Conservation (phyloP, 2,113 vertebrate genomes). For the Mormyrus lacerda region DNA sequence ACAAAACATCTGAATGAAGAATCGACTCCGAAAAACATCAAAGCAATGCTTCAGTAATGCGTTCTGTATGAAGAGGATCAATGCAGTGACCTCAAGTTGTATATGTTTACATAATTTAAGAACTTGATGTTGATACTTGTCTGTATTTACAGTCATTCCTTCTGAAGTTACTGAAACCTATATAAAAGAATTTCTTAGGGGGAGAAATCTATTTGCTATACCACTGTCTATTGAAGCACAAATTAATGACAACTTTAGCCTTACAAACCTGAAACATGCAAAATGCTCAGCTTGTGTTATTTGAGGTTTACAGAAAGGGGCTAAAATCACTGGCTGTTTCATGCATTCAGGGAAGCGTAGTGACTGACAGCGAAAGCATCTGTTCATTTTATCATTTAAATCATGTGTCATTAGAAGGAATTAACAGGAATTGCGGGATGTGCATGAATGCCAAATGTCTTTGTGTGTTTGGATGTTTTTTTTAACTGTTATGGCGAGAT, state of each 20-base stretch:
- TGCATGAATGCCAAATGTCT: slow-evolving; percentile 26
- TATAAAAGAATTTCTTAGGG: slow-evolving; percentile 49
- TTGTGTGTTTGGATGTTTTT: slow-evolving; percentile 7
- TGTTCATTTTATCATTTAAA: slow-evolving; percentile 21
- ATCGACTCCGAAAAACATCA: slow-evolving; percentile 94
- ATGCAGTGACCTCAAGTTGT: slow-evolving; percentile 92
- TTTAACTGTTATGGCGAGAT: slow-evolving; percentile 28
- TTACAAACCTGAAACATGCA: slow-evolving; percentile 53
- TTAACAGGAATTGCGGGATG: slow-evolving; percentile 9
- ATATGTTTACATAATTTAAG: slow-evolving; percentile 99
- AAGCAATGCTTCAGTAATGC: slow-evolving; percentile 92
- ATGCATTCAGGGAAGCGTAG: slow-evolving; percentile 7
- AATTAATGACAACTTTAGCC: slow-evolving; percentile 61
- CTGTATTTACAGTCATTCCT: slow-evolving; percentile 80
- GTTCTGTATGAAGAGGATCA: slow-evolving; percentile 70
- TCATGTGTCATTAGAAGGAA: slow-evolving; percentile 10
- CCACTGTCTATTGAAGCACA: slow-evolving; percentile 57
- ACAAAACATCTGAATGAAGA: slow-evolving; percentile 98
- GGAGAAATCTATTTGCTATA: slow-evolving; percentile 61
- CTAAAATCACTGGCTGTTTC: background rate
- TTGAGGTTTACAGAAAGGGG: slow-evolving; percentile 23
- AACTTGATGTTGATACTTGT: slow-evolving; percentile 90
- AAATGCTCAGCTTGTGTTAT: slow-evolving; percentile 30
- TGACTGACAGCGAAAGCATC: background rate
- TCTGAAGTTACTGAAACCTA: slow-evolving; percentile 65